Conservation (phyloP, 2,113 vertebrate species). For the Ardeotis arabs region DNA sequence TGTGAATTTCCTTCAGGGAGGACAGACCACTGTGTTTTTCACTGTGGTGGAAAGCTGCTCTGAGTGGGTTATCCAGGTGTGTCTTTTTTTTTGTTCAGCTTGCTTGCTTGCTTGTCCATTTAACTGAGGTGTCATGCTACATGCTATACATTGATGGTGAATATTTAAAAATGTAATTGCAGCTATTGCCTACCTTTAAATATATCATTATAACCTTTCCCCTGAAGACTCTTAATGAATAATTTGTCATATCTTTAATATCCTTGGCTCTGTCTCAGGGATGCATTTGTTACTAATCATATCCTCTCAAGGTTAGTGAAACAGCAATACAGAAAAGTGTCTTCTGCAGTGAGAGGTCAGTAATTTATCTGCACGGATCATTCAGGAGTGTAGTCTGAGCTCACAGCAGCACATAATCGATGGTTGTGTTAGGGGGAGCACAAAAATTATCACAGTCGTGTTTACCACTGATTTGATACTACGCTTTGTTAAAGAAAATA, state of each 20-base stretch:
- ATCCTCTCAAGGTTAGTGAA: not conserved
- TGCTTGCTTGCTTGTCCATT: not conserved
- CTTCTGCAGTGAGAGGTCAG: not conserved
- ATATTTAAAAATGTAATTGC: not conserved
- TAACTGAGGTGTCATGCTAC: not conserved
- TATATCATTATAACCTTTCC: not conserved
- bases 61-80: not conserved
- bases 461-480: not conserved
- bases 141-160: rapidly evolving
- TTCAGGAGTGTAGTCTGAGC: not conserved
- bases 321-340: not conserved
- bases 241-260: not conserved
- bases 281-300: not conserved
- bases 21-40: not conserved
- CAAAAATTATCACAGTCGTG: not conserved
- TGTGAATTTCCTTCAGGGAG: not conserved
- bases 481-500: not conserved
- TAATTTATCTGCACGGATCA: not conserved
- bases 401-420: not conserved
- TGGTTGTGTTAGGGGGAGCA: not conserved
- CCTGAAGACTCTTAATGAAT: not conserved
- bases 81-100: not conserved
- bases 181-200: not conserved
- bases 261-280: not conserved
- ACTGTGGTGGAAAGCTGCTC: not conserved